Evolutionary conservation across 2,113 vertebrate species (phyloP).

Genomic region (Chloebia gouldiae): DNA sequence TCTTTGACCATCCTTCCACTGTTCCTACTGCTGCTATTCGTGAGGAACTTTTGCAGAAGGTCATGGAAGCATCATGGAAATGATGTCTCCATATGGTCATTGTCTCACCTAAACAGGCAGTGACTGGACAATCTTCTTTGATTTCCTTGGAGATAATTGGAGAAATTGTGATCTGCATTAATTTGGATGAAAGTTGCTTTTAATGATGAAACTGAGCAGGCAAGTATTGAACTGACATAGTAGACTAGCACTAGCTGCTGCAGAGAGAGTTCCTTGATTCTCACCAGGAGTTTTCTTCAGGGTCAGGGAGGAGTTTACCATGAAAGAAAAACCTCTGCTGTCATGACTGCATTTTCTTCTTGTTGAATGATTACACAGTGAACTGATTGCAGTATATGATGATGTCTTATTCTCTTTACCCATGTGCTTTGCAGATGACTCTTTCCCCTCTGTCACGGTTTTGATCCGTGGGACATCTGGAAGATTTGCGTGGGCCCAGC

Average conservation of each 20-base stretch:
- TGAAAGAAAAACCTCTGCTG: background rate
- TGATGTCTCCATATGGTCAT: background rate
- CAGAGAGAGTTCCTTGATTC: background rate
- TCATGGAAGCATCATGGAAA: background rate
- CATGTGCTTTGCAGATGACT: constrained; percentile 79
- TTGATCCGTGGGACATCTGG: constrained; percentile 92
- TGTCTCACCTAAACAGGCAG: background rate
- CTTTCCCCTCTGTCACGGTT: constrained; percentile 90
- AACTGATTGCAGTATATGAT: background rate
- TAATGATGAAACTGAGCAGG: background rate
- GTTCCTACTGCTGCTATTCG: background rate
- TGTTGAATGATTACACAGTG: background rate
- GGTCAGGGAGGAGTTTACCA: background rate
- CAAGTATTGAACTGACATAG: background rate
- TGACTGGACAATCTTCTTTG: background rate
- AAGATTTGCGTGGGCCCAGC: constrained; percentile 95
- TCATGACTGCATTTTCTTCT: background rate
- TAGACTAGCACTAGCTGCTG: background rate
- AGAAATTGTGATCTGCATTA: background rate
- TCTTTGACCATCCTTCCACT: background rate
- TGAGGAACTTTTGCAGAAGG: background rate
- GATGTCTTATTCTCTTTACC: background rate
- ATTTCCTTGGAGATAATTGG: background rate
- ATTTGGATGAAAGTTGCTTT: background rate
- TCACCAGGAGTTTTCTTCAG: background rate